Base-by-base conservation (phyloP, 2,797 vertebrate species). In the Borostomias antarcticus region DNA sequence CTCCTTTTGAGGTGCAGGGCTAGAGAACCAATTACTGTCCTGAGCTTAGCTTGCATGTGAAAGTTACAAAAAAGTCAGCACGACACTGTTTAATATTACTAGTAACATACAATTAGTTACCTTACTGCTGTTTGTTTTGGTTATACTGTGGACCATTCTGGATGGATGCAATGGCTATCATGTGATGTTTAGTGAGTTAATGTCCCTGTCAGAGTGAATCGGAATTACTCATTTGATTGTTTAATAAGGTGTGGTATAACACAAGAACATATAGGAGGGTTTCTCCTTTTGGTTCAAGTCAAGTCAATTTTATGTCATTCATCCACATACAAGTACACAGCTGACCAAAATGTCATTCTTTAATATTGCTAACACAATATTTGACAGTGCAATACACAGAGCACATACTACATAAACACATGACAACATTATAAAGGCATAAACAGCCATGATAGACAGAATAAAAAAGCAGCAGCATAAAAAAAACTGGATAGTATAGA, bases 1-100 rank as follows among this genome's bases (percentile, higher is more conserved):
- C 82, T 68, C 59, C 78, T 76, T 88, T 82, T 86, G 81, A 89
- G 84, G 81, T 85, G 73, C 77, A 75, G 71, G 78, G 69, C 75
- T 40, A 59, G 66, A 64, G 77, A 85, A 87, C 81, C 86, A 88
- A 88, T 88, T 89, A 86, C 23, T 1, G 72, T 69, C 68, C 63
- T 28, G 66, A 79, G 67, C 82, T 83, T 72, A 63, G 70, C 74
- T 17, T 59, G 62, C 76, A 75, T 72, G 70, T 79, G 68, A 70
- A 58, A 58, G 11, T 26, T n/a, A 54, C 25, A 40, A 47, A 30
- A 66, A 58, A 74, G 77, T 69, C 75, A 74, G 64, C 43, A 65
- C 57, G 68, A 63, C 69, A 75, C 69, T 74, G 64, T 77, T 70
- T 77, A n/a, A n/a, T n/a, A n/a, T 73, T 57, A 66, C 69, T 74